Percentiles rank a stretch among this genome's conserved stretches.
Evolutionary conservation across 2,797 vertebrate genomes (phyloP).

Genomic region (Mus caroli): DNA sequence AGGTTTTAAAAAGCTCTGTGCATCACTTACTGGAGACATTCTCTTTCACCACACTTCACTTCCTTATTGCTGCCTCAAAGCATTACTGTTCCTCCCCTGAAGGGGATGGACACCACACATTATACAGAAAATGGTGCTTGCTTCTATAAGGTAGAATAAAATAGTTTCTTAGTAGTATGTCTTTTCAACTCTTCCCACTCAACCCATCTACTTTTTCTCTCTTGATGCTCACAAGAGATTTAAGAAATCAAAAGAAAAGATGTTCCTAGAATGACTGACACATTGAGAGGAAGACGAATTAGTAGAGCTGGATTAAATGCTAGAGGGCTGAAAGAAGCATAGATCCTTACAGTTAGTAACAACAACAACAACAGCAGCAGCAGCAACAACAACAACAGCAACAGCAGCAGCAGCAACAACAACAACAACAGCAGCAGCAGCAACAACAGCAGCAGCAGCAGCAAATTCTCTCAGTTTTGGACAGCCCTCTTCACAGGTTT

Average conservation of each 20-base stretch:
- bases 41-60: background rate
- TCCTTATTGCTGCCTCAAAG: background rate
- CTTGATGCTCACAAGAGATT: background rate
- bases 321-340: background rate
- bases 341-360: background rate
- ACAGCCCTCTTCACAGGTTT: background rate
- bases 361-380: background rate
- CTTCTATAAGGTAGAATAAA: constrained; percentile 19
- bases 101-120: background rate
- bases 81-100: constrained; percentile 7
- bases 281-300: background rate
- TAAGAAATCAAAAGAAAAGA: constrained; percentile 54
- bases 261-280: background rate
- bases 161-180: background rate
- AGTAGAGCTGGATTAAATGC: background rate
- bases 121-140: background rate
- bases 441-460: background rate
- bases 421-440: background rate
- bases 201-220: constrained; percentile 3
- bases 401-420: background rate
- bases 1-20: background rate
- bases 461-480: background rate
- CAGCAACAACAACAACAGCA: background rate
- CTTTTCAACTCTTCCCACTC: background rate
- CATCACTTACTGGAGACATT: background rate